Conservation (phyloP, 2,888 invertebrate species). For the Empis livida region DNA sequence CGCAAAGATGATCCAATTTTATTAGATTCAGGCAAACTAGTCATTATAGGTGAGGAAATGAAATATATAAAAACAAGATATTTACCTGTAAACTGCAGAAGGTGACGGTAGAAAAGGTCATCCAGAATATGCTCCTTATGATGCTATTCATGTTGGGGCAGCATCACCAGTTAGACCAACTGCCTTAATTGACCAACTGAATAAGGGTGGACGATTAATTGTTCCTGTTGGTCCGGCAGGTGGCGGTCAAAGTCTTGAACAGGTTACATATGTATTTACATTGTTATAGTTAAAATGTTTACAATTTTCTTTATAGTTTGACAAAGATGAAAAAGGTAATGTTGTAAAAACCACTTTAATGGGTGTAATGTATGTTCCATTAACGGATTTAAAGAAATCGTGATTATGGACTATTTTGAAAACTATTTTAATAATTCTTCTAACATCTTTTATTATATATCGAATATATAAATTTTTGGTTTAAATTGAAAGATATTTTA, state of each 20-base stretch:
- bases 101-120: conserved; percentile 86
- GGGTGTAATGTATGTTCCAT: conserved; percentile 94
- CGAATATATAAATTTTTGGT: conserved; percentile 3
- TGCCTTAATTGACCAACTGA: conserved; percentile 43
- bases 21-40: conserved; percentile 50
- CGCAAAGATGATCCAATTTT: conserved; percentile 56
- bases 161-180: conserved; percentile 68
- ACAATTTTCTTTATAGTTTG: conserved; percentile 47
- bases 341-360: conserved; percentile 66
- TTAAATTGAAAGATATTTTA: too few relatives aligned
- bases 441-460: conserved; percentile 19
- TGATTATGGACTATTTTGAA: conserved; percentile 24
- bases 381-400: conserved; percentile 61
- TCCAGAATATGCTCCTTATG: conserved; percentile 62
- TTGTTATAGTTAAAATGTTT: conserved; percentile 1
- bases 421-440: conserved; percentile 14
- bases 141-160: conserved; percentile 90
- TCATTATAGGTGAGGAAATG: conserved; percentile 49
- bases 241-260: conserved; percentile 74
- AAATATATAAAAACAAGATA: neutral
- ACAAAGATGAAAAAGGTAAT: conserved; percentile 71
- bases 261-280: too few relatives aligned
- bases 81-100: conserved; percentile 35
- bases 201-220: conserved; percentile 67
- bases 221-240: conserved; percentile 82